Evolutionary conservation across 2,113 vertebrate genomes (phyloP).

Genomic region (Gnathonemus longibarbis): DNA sequence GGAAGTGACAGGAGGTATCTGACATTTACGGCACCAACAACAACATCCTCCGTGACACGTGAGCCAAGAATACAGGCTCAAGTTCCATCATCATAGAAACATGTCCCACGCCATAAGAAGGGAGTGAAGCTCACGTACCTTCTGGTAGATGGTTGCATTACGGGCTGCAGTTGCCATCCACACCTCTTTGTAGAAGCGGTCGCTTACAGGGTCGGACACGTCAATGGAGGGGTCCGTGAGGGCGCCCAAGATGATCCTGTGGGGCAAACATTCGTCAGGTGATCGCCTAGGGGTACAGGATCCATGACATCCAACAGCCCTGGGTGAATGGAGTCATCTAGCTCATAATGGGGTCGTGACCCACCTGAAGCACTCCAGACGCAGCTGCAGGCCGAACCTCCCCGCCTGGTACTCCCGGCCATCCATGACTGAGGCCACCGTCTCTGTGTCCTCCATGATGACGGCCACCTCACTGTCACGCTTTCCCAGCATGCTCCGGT

Average conservation of each 20-base stretch:
- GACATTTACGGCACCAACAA: background rate
- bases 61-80: background rate
- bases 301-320: background rate
- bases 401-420: slow-evolving; percentile 73
- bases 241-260: slow-evolving; percentile 77
- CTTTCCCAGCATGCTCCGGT: slow-evolving; percentile 96
- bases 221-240: slow-evolving; percentile 62
- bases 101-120: background rate
- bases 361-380: slow-evolving; percentile 87
- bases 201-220: slow-evolving; percentile 82
- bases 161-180: slow-evolving; percentile 82
- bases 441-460: slow-evolving; percentile 79
- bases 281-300: background rate
- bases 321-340: background rate
- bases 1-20: background rate
- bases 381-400: slow-evolving; percentile 66
- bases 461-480: slow-evolving; percentile 93
- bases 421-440: slow-evolving; percentile 72
- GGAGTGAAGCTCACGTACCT: slow-evolving; percentile 48
- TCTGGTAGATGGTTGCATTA: slow-evolving; percentile 88
- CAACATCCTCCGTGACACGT: background rate
- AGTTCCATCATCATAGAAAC: background rate
- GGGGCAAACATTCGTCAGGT: background rate
- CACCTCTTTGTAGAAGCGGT: slow-evolving; percentile 93
- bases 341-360: background rate